Base-by-base conservation (phyloP, 2,797 vertebrate species). In the Labroides dimidiatus region DNA sequence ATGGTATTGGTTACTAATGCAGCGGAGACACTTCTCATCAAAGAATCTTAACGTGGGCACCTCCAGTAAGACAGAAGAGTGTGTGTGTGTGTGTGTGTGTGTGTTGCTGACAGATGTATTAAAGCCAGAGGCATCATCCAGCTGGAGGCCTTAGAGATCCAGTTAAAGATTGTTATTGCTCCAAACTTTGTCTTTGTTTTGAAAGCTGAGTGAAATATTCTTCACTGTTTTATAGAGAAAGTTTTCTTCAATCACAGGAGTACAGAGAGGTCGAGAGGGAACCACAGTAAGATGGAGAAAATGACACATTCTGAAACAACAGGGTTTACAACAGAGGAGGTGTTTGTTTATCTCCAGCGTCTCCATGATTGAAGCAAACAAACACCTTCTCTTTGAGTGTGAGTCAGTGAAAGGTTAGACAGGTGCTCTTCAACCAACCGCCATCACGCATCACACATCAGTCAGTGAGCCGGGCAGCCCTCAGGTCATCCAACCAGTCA, bases 391-490 rank as follows among this genome's bases (percentile, higher is more conserved):
- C 37, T n/a, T 30, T 45, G 8, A 39, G 9, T 49, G 14, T 4
- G 57, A 69, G 50, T 73, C 55, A 70, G 59, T 44, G 14, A 27
- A 52, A 61, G 27, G 42, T 59, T 48, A 44, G 48, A 47, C 37
- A 48, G 51, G 58, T 63, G 68, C 39, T 57, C 59, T n/a, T 30
- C 52, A 62, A 52, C 45, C 33, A 15, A 21, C 24, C 19, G 10
- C 37, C 37, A 39, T 62, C 44, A 55, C 33, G 39, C 33, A 39
- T 65, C 53, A 50, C 55, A 67, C 55, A 45, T 53, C 78, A 72
- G 64, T 45, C 44, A 66, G 47, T 33, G 30, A 19, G 17, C 3
- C 45, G 57, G 44, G 11, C 4, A 17, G 43, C 39, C 64, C 51
- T 39, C 69, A 62, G 52, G 75, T 55, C 51, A 55, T 57, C 23